Evolutionary conservation across 2,113 vertebrate species (phyloP).

Genomic region (Hyperoodon ampullatus): DNA sequence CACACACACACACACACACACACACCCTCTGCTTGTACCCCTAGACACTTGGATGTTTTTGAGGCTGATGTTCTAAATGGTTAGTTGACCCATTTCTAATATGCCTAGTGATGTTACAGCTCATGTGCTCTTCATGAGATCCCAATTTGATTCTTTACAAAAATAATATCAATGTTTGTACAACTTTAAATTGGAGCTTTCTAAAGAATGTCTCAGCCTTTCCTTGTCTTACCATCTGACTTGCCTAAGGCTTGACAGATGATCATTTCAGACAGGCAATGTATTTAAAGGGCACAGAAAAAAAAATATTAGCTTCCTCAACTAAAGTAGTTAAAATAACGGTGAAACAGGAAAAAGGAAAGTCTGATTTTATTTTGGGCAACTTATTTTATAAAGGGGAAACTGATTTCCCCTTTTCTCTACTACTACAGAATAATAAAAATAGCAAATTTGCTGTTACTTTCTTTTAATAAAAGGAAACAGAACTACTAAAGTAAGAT

Average conservation of each 20-base stretch:
- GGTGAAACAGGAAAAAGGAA: not conserved
- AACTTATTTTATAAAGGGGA: slow-evolving; percentile 28
- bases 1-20: fast-evolving
- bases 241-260: not conserved
- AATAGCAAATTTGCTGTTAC: slow-evolving; percentile 14
- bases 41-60: not conserved
- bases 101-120: not conserved
- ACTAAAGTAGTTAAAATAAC: not conserved
- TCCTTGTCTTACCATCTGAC: not conserved
- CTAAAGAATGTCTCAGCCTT: not conserved
- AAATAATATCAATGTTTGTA: not conserved
- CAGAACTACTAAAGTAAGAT: slow-evolving; percentile 37
- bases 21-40: not conserved
- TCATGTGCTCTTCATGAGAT: not conserved
- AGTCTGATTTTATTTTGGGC: not conserved
- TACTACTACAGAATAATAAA: slow-evolving; percentile 44
- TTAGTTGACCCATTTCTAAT: not conserved
- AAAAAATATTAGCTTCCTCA: not conserved
- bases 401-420: slow-evolving; percentile 22
- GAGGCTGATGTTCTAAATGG: not conserved
- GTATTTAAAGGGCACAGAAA: not conserved
- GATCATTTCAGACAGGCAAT: not conserved
- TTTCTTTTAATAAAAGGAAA: slow-evolving; percentile 48
- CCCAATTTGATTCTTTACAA: not conserved
- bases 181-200: not conserved